Evolutionary conservation across 2,113 vertebrate species (phyloP), one percentile per base, ranked within the genome.

Genomic region (Oceanodroma tethys): DNA sequence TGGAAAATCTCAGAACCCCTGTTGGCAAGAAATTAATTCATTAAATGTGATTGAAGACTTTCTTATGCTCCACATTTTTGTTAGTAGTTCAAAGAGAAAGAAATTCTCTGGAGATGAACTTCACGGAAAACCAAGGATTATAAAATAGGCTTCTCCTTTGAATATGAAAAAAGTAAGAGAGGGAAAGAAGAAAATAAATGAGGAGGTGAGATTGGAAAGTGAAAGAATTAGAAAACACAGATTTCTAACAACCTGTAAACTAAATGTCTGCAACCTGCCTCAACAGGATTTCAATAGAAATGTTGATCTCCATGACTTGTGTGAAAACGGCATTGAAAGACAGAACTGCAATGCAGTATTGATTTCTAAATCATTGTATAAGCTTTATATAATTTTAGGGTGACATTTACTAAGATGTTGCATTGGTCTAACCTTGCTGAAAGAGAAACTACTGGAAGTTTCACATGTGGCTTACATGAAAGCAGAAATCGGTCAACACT

Each of bases 1-100:
- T 19, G 65, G 29, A 60, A 95, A 88, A 82, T 40, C 84, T 86
- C 84, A 84, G 63, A 90, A 88, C 22, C 13, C 13, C 76, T 45
- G 10, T 71, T 81, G 90, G 40, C 68, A 96, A 92, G 56, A 84
- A 84, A 66, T n/a, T 83, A 2, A 92, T 92, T 97, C 81, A 93
- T 38, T 91, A 74, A 91, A 97, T 36, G 21, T 53, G 73, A 81
- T 14, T 95, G 85, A 94, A 92, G 50, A 76, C 16, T 50, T 87
- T 38, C 55, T 88, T 78, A 58, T 47, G 48, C 43, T 80, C 36
- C 25, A 45, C 65, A 78, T 72, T 96, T 81, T 74, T 74, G n/a
- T 84, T 43, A 50, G 18, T 11, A 74, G 78, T 94, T 90, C 86
- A 89, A 92, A 94, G 74, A 93, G 74, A 96, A 80, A 82, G 6